Percentiles rank a stretch among this genome's conserved stretches.
phyloP scores from a whole-genome alignment of 2,113 vertebrate species.

The Bagarius yarrelli region DNA sequence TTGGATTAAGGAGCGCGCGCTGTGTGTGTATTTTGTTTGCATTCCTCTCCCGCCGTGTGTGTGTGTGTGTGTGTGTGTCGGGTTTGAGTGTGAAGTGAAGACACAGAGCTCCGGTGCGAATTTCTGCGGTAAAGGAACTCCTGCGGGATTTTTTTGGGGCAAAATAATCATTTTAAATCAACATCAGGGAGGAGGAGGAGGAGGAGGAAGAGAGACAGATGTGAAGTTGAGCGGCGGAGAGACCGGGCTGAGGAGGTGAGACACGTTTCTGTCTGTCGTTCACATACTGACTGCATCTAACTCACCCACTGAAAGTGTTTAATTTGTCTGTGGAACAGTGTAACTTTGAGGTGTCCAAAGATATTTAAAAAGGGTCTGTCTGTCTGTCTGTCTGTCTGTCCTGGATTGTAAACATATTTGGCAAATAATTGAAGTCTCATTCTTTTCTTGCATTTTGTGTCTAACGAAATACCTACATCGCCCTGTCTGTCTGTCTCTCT shows the following conservation, averaged over 20 bases:
- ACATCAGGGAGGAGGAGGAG: not conserved
- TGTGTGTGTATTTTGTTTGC: not conserved
- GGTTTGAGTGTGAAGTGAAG: not conserved
- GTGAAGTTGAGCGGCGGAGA: not conserved
- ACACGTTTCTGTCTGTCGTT: not conserved
- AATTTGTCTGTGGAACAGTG: no score
- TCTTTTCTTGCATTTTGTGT: no score
- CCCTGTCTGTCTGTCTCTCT: no score
- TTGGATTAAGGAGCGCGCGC: constrained; percentile 2
- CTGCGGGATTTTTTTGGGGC: not conserved
- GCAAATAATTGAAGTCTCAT: no score
- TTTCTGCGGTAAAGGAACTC: constrained; percentile 17
- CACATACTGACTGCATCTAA: no score
- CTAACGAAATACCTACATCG: no score
- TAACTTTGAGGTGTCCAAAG: not conserved
- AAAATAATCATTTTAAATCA: constrained; percentile 7
- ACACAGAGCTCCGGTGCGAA: not conserved
- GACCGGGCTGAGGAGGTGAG: constrained; percentile 12
- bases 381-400: not conserved
- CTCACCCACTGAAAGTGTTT: no score
- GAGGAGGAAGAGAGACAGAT: not conserved
- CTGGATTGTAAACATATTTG: no score
- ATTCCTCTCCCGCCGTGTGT: not conserved
- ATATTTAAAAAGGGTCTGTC: not conserved
- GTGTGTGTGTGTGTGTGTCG: no score